Percentiles rank a stretch among this genome's conserved stretches.
Evolutionary conservation across 2,797 vertebrate genomes (phyloP).

Genomic region (Glossophaga mutica): DNA sequence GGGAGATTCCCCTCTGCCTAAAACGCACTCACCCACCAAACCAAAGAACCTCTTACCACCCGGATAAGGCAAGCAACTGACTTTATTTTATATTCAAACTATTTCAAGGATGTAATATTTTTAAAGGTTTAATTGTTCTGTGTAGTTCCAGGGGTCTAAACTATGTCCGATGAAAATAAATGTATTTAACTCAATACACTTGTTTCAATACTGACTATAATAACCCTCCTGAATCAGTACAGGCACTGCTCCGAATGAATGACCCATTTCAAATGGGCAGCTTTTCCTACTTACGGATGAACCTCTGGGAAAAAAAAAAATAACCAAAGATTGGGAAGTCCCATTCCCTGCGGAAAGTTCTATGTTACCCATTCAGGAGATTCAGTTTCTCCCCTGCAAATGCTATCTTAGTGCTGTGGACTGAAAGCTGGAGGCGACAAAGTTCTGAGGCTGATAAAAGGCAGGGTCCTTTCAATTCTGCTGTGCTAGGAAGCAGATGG

Average conservation of each 20-base stretch:
- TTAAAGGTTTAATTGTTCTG: neutral
- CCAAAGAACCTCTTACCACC: neutral
- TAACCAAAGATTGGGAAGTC: neutral
- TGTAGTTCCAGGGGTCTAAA: neutral
- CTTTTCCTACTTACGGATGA: neutral
- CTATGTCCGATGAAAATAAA: neutral
- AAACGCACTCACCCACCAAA: neutral
- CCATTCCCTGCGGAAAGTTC: neutral
- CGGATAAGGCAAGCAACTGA: neutral
- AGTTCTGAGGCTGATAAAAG: neutral
- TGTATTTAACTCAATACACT: neutral
- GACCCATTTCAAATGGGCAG: neutral
- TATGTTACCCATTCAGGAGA: neutral
- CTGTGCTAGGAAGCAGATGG: neutral
- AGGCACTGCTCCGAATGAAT: neutral
- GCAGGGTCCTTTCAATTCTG: neutral
- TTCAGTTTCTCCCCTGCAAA: neutral
- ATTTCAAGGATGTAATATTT: neutral
- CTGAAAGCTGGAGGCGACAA: neutral
- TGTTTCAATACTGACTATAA: neutral
- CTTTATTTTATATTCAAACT: neutral
- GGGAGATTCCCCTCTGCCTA: neutral
- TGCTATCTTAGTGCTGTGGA: neutral
- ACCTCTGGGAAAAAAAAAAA: neutral
- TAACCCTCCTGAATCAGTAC: neutral